These are phyloP conservation scores for Peromyscus maniculatus DNA, from an alignment of 2,113 vertebrate species.

Conservation along the genomic window DNA sequence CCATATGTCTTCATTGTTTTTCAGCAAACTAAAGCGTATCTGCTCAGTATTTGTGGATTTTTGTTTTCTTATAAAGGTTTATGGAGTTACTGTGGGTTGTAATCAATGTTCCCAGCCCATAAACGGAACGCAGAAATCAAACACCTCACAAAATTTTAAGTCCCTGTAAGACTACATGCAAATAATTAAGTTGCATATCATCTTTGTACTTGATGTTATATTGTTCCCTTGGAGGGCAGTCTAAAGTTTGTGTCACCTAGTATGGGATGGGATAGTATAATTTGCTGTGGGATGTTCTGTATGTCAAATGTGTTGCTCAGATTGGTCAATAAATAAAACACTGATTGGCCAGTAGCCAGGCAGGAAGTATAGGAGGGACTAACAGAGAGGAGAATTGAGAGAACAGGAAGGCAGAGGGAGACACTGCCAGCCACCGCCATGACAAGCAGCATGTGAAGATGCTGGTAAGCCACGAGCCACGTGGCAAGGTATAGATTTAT, in stretches of 20 bases:
- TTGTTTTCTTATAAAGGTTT: constrained; percentile 13
- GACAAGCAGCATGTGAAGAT: no score
- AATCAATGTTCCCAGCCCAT: neutral
- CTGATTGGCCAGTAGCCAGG: no score
- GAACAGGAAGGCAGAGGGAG: no score
- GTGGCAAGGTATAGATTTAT: no score
- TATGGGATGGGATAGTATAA: neutral
- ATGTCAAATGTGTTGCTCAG: no score
- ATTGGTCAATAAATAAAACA: no score
- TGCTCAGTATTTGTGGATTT: neutral
- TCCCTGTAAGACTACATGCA: neutral
- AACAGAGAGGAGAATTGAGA: no score
- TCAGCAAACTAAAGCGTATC: neutral
- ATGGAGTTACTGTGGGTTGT: neutral
- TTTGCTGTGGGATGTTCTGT: no score
- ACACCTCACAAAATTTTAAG: neutral
- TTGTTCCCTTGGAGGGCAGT: neutral
- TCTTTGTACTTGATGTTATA: neutral
- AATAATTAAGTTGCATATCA: neutral
- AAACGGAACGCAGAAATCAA: constrained; percentile 21
- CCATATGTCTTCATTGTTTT: neutral
- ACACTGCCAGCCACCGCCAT: no score
- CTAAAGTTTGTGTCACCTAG: neutral
- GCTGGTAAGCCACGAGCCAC: no score
- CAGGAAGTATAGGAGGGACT: no score